These are phyloP conservation scores for Rhyacichthys aspro DNA, from an alignment of 2,797 vertebrate species.

Conservation along the genomic window DNA sequence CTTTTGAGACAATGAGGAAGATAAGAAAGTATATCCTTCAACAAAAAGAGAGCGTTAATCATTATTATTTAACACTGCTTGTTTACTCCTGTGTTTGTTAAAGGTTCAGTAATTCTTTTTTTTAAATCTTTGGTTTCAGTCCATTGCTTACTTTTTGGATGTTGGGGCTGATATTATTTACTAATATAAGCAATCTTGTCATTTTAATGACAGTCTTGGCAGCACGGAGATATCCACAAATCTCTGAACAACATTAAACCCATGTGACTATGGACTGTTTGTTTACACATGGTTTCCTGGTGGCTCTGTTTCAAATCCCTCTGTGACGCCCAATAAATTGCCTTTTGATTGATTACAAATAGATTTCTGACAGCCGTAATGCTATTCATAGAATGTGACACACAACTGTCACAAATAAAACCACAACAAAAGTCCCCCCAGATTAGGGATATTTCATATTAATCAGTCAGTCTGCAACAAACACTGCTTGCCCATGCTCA, in stretches of 20 bases:
- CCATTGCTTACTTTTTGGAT: too few relatives aligned
- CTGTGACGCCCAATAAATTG: conserved; percentile 34
- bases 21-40: too few relatives aligned
- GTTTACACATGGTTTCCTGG: conserved; percentile 18
- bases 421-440: conserved; percentile 24
- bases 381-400: conserved; percentile 60
- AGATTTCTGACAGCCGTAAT: conserved; percentile 43
- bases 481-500: background rate
- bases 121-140: too few relatives aligned
- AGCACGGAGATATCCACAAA: conserved; percentile 32
- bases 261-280: conserved; percentile 3
- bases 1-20: too few relatives aligned
- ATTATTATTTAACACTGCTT: too few relatives aligned
- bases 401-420: conserved; percentile 44
- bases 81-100: too few relatives aligned
- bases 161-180: too few relatives aligned
- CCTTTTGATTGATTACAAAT: conserved; percentile 46
- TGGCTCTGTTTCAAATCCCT: conserved; percentile 23
- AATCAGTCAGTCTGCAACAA: conserved; percentile 20
- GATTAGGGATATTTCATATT: conserved; percentile 45
- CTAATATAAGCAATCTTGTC: too few relatives aligned
- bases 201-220: background rate
- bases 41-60: too few relatives aligned
- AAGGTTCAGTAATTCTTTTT: too few relatives aligned
- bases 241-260: conserved; percentile 39